phyloP scores from a whole-genome alignment of 2,113 vertebrate species.

The Scomber scombrus region DNA sequence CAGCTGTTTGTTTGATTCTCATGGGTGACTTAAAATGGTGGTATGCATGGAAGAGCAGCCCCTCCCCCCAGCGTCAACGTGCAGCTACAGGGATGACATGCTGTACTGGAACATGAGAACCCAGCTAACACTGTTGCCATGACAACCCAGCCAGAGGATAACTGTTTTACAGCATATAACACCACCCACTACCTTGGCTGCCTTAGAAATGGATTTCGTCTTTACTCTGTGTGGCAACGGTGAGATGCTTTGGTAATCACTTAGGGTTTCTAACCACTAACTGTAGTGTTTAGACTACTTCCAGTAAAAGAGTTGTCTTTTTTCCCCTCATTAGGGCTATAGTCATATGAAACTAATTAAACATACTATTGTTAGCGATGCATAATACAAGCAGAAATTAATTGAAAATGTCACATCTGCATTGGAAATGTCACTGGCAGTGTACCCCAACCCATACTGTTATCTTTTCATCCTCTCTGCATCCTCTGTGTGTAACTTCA shows the following conservation, averaged over 20 bases:
- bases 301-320: background rate
- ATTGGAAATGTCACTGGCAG: constrained; percentile 39
- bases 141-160: constrained; percentile 84
- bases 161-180: constrained; percentile 75
- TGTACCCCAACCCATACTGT: background rate
- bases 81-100: constrained; percentile 66
- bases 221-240: constrained; percentile 18
- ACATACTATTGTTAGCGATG: constrained; percentile 1
- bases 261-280: constrained; percentile 14
- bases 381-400: constrained; percentile 16
- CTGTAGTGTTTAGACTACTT: constrained; percentile 7
- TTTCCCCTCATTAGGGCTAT: background rate
- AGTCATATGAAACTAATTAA: constrained; percentile 25
- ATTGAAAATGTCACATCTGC: constrained; percentile 62
- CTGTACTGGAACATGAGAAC: constrained; percentile 76
- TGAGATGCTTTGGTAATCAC: constrained; percentile 20
- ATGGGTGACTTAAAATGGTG: constrained; percentile 69
- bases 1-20: constrained; percentile 62
- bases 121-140: constrained; percentile 85
- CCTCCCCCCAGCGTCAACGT: constrained; percentile 18
- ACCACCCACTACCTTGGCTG: constrained; percentile 69
- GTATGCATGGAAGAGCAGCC: constrained; percentile 37
- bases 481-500: background rate
- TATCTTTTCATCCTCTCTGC: background rate
- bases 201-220: constrained; percentile 47